Evolutionary conservation across 2,797 vertebrate species (phyloP), one percentile per base, ranked within the genome.

Genomic region (Rhynchotus rufescens): DNA sequence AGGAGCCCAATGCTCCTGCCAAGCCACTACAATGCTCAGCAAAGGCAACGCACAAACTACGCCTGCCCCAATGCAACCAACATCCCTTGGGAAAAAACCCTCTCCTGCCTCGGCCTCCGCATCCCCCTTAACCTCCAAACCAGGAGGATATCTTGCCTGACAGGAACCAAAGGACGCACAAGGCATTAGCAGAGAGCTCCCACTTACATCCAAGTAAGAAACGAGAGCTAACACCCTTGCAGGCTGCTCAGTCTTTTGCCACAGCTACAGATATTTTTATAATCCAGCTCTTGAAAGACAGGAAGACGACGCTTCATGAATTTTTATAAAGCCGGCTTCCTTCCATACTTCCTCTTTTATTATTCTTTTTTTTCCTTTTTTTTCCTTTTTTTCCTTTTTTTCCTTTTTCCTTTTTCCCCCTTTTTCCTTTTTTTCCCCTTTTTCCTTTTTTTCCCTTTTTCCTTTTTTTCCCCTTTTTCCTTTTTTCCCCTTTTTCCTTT

Each of bases 1-100:
- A 72, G 73, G 44, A 89, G 68, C n/a, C 0, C 0, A 0, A 38
- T 34, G 3, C 75, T 1, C 20, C 28, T 30, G 28, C 8, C 0
- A 0, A 59, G 77, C 44, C 1, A 3, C 51, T 1, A 10, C 9
- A 6, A 2, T 6, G 30, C 59, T 84, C 26, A 1, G 80, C 66
- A 14, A 68, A 60, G 76, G 61, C 65, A 88, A 36, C 52, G 40
- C 79, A 66, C 34, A 77, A 59, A 75, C 81, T 72, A 2, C 5
- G 5, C 80, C 32, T 52, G 73, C 54, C 76, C 32, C 84, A 47
- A 25, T 34, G 84, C 2, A 56, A 77, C 12, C 1, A 32, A 61
- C 4, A 38, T 45, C 67, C 64, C 64, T 61, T 21, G 34, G 44
- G 89, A 86, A 81, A 84, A 84, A 72, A 88, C 66, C 52, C 78